phyloP scores from a whole-genome alignment of 2,797 vertebrate species.

The Chloroceryle inda region DNA sequence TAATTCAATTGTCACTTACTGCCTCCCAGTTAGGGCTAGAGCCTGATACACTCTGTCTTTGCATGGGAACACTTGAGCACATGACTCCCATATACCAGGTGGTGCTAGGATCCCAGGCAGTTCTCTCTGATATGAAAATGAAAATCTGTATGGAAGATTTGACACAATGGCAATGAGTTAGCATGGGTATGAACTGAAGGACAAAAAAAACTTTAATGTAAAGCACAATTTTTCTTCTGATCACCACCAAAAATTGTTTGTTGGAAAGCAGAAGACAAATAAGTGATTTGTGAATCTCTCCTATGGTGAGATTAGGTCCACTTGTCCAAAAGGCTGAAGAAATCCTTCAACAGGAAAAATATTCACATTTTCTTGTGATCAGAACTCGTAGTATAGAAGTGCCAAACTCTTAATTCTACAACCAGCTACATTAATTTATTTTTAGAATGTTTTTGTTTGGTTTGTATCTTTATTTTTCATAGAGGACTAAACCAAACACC shows the following conservation, averaged over 20 bases:
- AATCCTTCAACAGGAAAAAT: neutral
- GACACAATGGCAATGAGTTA: neutral
- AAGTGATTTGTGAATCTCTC: neutral
- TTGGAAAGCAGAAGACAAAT: neutral
- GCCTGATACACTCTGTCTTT: neutral
- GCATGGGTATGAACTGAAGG: neutral
- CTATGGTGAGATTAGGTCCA: neutral
- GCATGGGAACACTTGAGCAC: neutral
- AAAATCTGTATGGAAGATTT: neutral
- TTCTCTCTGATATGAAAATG: neutral
- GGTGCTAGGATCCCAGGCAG: neutral
- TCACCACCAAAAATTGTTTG: neutral
- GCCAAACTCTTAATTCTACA: neutral
- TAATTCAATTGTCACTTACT: neutral
- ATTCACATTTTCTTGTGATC: neutral
- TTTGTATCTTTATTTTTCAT: neutral
- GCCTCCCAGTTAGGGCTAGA: neutral
- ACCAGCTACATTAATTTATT: neutral
- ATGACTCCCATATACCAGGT: neutral
- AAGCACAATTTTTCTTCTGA: neutral
- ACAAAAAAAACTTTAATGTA: neutral
- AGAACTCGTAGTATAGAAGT: neutral
- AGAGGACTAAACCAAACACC: neutral
- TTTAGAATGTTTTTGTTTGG: neutral
- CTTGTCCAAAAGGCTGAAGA: neutral